Evolutionary conservation across 2,113 vertebrate genomes (phyloP), one percentile per base, ranked within the genome.

Genomic region (Chrysemys picta): DNA sequence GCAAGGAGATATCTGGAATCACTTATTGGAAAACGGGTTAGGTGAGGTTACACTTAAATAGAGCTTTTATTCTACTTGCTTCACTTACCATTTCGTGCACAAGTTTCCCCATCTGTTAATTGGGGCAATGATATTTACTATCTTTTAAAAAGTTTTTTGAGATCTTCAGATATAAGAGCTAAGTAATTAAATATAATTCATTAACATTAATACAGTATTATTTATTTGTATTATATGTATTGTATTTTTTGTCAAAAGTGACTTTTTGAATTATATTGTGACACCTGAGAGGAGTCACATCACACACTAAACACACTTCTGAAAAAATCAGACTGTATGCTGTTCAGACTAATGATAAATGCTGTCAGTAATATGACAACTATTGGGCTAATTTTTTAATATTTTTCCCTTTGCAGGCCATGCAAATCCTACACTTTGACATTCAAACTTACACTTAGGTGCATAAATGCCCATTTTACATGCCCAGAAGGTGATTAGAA

Each of bases 1-100:
- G 99, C 99, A 94, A 98, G 98, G 97, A 98, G 98, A 94, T 99
- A 99, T 96, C 98, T 99, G 97, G 99, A 99, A 96, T 99, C 99
- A 84, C 98, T 99, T 98, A 98, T 99, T 97, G 99, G 99, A 93
- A 99, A 99, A 97, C 98, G 99, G 93, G 98, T 99, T 98, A 99
- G 99, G 99, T 99, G 98, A 98, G 98, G 91, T 97, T 50, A 91
- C 86, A 84, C 72, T 94, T 97, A 96, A 89, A 93, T 82, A 94
- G 91, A 94, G 4, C 11, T 85, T 76, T 94, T 78, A 82, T 57
- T 69, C 90, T 93, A 89, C 9, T 95, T 85, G 6, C 12, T 93
- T 95, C 83, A 85, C 9, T 94, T 84, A 87, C 27, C 5, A 47
- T 94, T 87, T 80, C 91, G 29, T 96, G 75, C 17, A 8, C 84